Conservation (phyloP, 2,113 vertebrate genomes). For the Hyla sarda region DNA sequence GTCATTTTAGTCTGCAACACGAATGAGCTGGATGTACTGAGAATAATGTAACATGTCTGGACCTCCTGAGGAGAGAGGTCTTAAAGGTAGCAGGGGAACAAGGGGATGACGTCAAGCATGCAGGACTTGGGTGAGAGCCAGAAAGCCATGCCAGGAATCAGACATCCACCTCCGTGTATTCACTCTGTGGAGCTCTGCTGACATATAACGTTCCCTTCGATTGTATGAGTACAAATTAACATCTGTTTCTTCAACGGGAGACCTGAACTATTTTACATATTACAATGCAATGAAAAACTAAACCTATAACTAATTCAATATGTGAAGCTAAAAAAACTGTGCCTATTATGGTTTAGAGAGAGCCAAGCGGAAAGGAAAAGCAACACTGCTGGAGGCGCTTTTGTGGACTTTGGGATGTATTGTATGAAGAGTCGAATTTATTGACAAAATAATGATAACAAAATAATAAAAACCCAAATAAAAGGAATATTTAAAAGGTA, state of each 20-base stretch:
- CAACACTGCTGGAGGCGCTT: too few species aligned
- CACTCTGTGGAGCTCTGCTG: neutral
- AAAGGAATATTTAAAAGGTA: too few species aligned
- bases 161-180: neutral
- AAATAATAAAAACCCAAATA: too few species aligned
- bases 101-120: constrained; percentile 10
- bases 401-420: too few species aligned
- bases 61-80: constrained; percentile 25
- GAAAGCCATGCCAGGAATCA: neutral
- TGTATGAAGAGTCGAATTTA: too few species aligned
- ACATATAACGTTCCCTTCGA: neutral
- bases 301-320: neutral
- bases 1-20: neutral
- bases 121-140: constrained; percentile 26
- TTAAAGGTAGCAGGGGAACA: constrained; percentile 24
- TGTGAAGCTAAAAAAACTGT: neutral
- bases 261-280: neutral
- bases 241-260: neutral
- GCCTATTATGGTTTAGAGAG: too few species aligned
- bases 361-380: too few species aligned
- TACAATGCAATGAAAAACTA: neutral
- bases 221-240: neutral
- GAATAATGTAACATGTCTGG: constrained; percentile 22
- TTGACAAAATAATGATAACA: too few species aligned
- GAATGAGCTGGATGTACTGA: neutral